Base-by-base conservation (phyloP, 2,797 vertebrate genomes). In the Rhynchotus rufescens region DNA sequence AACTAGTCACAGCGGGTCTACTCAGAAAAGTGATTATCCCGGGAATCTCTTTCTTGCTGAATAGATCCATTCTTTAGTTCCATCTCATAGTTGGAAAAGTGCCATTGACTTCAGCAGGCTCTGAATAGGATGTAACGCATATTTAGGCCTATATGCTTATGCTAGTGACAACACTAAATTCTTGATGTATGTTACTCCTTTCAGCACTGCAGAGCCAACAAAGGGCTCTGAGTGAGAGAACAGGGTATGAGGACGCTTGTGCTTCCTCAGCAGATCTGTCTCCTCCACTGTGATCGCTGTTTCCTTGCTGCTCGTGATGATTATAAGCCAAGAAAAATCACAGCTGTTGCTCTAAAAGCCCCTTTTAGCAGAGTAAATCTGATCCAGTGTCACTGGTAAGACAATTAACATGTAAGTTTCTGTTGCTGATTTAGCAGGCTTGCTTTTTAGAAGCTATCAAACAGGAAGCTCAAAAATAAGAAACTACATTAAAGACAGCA, bases 231-330 rank as follows among this genome's bases (percentile, higher is more conserved):
- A 0, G 1, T 68, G 44, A 76, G 64, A 60, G 64, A 89, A 80
- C 87, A 28, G 64, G 61, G 67, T 66, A 54, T 0, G 0, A 86
- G 23, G 25, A 45, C 57, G 68, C 67, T 95, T 92, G 82, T 91
- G 85, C 89, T 93, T 91, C 75, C 77, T 94, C 92, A 96, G 87
- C 89, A 93, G 49, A 88, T 94, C 87, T 61, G 78, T 92, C 93
- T 92, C 54, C 57, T 93, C 57, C 6, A 6, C 79, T 93, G 85
- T 82, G 80, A 92, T 12, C 92, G 67, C 71, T 74, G 77, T 84
- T 95, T 95, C 74, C 78, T 94, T 95, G 83, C 9, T 83, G 83
- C 44, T 90, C 60, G 5, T 84, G 69, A 36, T 92, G 71, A 84
- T 84, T 79, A 84, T 26, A 25, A 93, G 75, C 26, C 60, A 81